phyloP scores from a whole-genome alignment of 2,888 invertebrate genomes.

The Macropis europaea region DNA sequence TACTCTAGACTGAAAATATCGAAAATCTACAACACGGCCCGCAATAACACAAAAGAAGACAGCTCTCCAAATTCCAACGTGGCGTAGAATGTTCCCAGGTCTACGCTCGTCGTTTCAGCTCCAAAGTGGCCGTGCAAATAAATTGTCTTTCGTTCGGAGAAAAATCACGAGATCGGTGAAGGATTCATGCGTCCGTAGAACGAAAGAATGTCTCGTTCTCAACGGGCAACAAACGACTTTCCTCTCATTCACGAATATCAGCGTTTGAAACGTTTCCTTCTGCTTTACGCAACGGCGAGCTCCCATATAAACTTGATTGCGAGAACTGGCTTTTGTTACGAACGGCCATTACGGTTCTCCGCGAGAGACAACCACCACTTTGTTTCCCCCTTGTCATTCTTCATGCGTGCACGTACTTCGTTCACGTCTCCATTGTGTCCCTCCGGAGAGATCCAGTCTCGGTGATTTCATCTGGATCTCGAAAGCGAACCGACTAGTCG shows the following conservation, averaged over 20 bases:
- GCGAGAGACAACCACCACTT: conserved; percentile 27
- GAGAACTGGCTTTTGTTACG: conserved; percentile 46
- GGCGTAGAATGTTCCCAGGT: too few species aligned
- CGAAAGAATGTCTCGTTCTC: too few species aligned
- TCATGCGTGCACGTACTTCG: conserved; percentile 15
- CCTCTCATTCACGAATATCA: background rate
- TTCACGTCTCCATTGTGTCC: conserved; percentile 17
- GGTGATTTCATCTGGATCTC: conserved; percentile 64
- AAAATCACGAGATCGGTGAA: too few species aligned
- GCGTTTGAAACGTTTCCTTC: conserved; percentile 13
- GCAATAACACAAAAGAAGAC: too few species aligned
- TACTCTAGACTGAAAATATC: too few species aligned
- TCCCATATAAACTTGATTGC: conserved; percentile 39
- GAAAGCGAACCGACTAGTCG: conserved; percentile 58
- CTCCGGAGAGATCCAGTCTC: conserved; percentile 27
- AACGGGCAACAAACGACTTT: background rate
- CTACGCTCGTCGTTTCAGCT: too few species aligned
- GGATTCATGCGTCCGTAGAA: too few species aligned
- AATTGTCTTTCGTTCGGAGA: too few species aligned
- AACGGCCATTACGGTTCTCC: conserved; percentile 33
- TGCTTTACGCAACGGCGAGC: conserved; percentile 23
- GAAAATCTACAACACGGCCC: too few species aligned
- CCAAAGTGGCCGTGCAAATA: too few species aligned
- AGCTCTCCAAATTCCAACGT: too few species aligned
- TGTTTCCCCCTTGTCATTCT: conserved; percentile 30